Percentiles rank a stretch among this genome's conserved stretches.
Conservation (phyloP, 2,113 vertebrate species). For the Orthonyx spaldingii region DNA sequence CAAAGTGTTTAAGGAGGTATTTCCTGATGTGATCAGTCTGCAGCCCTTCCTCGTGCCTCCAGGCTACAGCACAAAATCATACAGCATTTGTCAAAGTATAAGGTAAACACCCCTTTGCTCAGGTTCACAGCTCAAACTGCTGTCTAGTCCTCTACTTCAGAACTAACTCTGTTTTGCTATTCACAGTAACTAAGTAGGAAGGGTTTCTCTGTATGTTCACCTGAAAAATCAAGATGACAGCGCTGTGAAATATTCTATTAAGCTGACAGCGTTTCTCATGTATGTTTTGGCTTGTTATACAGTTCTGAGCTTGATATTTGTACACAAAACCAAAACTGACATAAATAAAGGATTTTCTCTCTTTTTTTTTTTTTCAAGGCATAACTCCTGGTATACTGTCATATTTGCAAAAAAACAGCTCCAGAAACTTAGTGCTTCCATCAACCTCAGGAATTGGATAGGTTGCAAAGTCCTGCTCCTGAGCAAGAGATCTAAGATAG, state of each 20-base stretch:
- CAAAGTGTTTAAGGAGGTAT: background rate
- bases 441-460: background rate
- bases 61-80: background rate
- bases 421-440: background rate
- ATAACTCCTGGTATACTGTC: background rate
- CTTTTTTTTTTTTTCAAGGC: background rate
- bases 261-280: constrained; percentile 8
- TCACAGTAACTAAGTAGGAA: background rate
- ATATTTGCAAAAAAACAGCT: background rate
- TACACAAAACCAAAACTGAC: constrained; percentile 20
- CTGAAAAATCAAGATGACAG: constrained; percentile 35
- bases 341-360: constrained; percentile 2
- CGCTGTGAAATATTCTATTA: background rate
- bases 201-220: background rate
- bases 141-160: background rate
- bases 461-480: background rate
- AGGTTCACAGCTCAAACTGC: background rate
- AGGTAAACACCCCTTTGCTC: background rate
- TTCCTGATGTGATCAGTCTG: background rate
- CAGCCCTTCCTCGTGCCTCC: background rate
- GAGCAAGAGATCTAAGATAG: background rate
- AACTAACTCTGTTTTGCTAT: background rate
- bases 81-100: background rate
- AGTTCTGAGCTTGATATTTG: constrained; percentile 14
- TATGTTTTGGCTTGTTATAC: constrained; percentile 32